Conservation (phyloP, 2,888 invertebrate genomes). For the Tachystola acroxantha region DNA sequence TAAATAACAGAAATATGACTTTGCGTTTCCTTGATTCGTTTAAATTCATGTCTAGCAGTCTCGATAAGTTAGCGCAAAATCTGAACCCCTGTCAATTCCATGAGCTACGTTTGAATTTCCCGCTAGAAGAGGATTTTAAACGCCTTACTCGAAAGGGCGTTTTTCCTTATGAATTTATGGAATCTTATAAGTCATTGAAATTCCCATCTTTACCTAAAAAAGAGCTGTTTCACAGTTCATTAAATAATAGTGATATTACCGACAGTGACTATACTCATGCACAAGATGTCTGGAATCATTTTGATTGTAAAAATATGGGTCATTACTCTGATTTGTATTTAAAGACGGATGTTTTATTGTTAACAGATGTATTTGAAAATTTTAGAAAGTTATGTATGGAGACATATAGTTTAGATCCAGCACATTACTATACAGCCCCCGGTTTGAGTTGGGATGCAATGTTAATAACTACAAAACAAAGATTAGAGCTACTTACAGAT, state of each 20-base stretch:
- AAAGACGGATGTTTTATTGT: conserved; percentile 29
- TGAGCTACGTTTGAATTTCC: conserved; percentile 7
- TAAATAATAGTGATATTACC: conserved; percentile 12
- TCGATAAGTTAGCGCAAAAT: too few species aligned
- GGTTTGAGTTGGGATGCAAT: conserved; percentile 26
- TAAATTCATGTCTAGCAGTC: too few species aligned
- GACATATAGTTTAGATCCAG: conserved; percentile 22
- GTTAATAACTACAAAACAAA: conserved; percentile 16
- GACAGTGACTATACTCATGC: conserved; percentile 22
- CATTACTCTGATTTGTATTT: conserved; percentile 33
- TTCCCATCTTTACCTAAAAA: conserved; percentile 14
- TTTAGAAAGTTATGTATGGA: conserved; percentile 26
- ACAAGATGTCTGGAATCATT: conserved; percentile 23
- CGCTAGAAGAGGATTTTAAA: conserved; percentile 10
- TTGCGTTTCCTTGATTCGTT: too few species aligned
- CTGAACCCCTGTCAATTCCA: conserved; percentile 11
- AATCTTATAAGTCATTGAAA: conserved; percentile 14
- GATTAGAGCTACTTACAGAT: conserved; percentile 18
- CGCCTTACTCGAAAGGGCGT: conserved; percentile 18
- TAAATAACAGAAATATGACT: too few species aligned
- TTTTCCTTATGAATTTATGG: conserved; percentile 22
- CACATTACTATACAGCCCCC: too few species aligned
- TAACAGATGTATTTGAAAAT: conserved; percentile 37
- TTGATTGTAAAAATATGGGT: conserved; percentile 20
- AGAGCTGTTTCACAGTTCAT: conserved; percentile 16